A percentile compares a stretch with the other conserved stretches of the same genome.
These are phyloP conservation scores for Paramormyrops kingsleyae DNA, from an alignment of 2,113 vertebrate genomes.

Conservation along the genomic window DNA sequence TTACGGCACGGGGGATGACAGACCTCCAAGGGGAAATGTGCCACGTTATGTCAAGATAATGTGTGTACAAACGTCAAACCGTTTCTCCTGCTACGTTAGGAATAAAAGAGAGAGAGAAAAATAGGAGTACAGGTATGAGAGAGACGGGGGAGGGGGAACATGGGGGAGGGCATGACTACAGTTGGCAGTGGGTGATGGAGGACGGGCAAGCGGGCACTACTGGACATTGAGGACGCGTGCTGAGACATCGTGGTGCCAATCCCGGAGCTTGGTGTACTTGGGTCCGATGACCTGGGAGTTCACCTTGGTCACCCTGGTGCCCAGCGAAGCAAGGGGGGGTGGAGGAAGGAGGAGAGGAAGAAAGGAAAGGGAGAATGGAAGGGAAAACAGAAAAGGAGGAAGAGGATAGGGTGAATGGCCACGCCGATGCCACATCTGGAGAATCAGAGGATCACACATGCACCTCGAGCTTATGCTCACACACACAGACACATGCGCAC, in stretches of 20 bases:
- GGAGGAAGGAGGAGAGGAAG: not conserved
- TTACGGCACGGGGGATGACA: not conserved
- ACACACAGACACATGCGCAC: not conserved
- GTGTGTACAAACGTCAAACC: not conserved
- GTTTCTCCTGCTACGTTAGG: slow-evolving; percentile 48
- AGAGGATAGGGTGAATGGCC: not conserved
- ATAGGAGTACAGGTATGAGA: not conserved
- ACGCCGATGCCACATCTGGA: not conserved
- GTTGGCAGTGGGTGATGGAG: not conserved
- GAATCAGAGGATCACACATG: not conserved
- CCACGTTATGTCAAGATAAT: not conserved
- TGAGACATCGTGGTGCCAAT: slow-evolving; percentile 98
- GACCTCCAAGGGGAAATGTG: not conserved
- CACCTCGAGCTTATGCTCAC: not conserved
- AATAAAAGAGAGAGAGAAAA: slow-evolving; percentile 46
- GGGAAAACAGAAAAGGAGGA: not conserved
- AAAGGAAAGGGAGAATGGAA: not conserved
- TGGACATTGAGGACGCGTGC: slow-evolving; percentile 95
- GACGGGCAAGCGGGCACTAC: slow-evolving; percentile 45
- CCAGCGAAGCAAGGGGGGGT: slow-evolving; percentile 45
- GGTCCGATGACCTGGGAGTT: slow-evolving; percentile 80
- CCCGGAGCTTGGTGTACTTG: slow-evolving; percentile 90
- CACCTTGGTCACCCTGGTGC: slow-evolving; percentile 74
- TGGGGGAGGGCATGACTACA: not conserved
- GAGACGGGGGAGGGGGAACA: not conserved